These are phyloP conservation scores for Camponotus fellah DNA, from an alignment of 2,888 invertebrate genomes.

Conservation along the genomic window DNA sequence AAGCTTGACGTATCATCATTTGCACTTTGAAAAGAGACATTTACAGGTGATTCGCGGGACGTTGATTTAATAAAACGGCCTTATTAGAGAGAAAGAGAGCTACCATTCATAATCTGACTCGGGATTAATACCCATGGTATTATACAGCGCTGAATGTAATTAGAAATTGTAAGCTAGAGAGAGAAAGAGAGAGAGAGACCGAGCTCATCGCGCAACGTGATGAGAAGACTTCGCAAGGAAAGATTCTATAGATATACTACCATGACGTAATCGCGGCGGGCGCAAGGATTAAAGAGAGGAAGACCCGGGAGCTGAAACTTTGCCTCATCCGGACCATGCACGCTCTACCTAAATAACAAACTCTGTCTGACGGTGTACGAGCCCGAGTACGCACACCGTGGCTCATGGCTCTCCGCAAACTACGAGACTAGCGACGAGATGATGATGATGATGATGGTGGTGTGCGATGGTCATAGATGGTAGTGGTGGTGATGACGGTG, in stretches of 20 bases:
- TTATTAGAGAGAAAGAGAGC: not conserved
- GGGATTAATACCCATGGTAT: not conserved
- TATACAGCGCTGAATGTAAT: not conserved
- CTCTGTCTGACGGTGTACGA: constrained; percentile 29
- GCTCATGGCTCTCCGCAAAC: constrained; percentile 63
- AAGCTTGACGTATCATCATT: not conserved
- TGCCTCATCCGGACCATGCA: constrained; percentile 57
- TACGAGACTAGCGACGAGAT: constrained; percentile 37
- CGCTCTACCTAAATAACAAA: constrained; percentile 66
- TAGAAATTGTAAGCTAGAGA: not conserved
- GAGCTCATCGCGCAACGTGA: not conserved
- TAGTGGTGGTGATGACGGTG: not conserved
- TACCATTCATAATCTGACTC: not conserved
- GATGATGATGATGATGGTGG: constrained; percentile 40
- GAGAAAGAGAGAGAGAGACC: not conserved
- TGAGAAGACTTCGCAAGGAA: not conserved
- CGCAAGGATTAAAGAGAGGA: constrained; percentile 58
- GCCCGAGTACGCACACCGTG: constrained; percentile 29
- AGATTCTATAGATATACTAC: constrained; percentile 43
- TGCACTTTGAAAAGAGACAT: not conserved
- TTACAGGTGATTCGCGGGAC: not conserved
- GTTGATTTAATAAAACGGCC: not conserved
- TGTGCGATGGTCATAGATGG: constrained; percentile 26
- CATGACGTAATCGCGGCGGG: constrained; percentile 58
- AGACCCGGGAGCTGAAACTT: constrained; percentile 65